These are phyloP conservation scores for Polyommatus icarus DNA, from an alignment of 2,888 invertebrate species.

Conservation along the genomic window DNA sequence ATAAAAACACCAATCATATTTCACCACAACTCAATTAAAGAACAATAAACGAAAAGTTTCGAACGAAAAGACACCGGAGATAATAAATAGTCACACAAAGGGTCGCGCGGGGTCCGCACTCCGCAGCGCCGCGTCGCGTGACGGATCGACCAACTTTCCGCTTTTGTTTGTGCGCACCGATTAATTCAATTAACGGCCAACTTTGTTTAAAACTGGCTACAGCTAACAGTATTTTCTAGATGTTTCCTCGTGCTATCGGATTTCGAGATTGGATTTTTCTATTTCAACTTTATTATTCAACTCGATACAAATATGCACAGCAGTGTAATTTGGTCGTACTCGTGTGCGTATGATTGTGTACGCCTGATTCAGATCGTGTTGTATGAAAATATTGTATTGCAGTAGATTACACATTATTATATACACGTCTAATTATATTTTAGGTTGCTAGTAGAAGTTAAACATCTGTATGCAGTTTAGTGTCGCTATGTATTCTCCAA, in stretches of 20 bases:
- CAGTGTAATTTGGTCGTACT: too few species aligned
- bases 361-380: too few species aligned
- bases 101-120: neutral
- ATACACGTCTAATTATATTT: too few species aligned
- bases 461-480: too few species aligned
- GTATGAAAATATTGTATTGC: too few species aligned
- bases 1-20: neutral
- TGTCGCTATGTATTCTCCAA: too few species aligned
- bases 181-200: constrained; percentile 28
- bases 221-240: constrained; percentile 24
- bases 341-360: neutral
- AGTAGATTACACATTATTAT: too few species aligned
- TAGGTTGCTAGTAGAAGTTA: too few species aligned
- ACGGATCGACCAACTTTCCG: neutral
- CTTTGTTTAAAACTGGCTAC: constrained; percentile 25
- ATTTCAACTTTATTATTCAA: neutral
- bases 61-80: constrained; percentile 11
- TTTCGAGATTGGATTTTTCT: neutral
- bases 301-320: too few species aligned
- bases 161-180: constrained; percentile 22
- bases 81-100: constrained; percentile 1
- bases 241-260: neutral
- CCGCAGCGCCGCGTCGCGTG: neutral
- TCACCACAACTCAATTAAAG: neutral
- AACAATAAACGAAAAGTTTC: constrained; percentile 18